Evolutionary conservation across 2,113 vertebrate species (phyloP), one percentile per base, ranked within the genome.

Genomic region (Sorex fumeus): DNA sequence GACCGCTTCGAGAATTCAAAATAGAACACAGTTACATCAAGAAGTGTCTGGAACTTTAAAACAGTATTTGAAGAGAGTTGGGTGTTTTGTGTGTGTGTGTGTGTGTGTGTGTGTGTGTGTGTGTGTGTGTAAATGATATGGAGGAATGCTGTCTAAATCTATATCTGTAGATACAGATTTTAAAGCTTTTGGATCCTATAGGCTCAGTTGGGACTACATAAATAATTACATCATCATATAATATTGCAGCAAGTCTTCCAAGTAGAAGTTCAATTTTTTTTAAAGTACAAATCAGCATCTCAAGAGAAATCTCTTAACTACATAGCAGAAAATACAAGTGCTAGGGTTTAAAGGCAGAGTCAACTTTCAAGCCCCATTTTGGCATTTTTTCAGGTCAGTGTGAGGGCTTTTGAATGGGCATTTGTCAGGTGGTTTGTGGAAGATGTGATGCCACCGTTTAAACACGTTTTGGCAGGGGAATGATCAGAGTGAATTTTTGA

Each of bases 211-310:
- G 89, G 93, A 97, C 96, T 97, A 96, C 91, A 97, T 96, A 97
- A 97, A 97, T 93, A 91, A 79, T 96, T 82, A 98, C 95, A 96
- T 96, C 96, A 97, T 97, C 91, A 96, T 97, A 94, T 95, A 97
- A 94, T 96, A 96, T 96, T 97, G 96, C 95, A 97, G 91, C 84
- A 95, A 95, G 78, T 47, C 79, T 97, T 98, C 96, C 97, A 97
- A 97, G 93, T 81, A 57, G 79, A 95, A 93, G 47, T 95, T 91
- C 81, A 67, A 93, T 94, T 72, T 96, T 86, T 93, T 72, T 90
- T 89, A 3, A 96, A 91, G 88, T 95, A 91, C 91, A 95, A 95
- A 96, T 95, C 93, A 95, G 50, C 43, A 72, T 87, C 91, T 81
- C 90, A 32, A 91, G 85, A 94, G 92, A 95, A 87, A 91, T 74